phyloP scores from a whole-genome alignment of 2,797 vertebrate species.

The Acanthis flammea region DNA sequence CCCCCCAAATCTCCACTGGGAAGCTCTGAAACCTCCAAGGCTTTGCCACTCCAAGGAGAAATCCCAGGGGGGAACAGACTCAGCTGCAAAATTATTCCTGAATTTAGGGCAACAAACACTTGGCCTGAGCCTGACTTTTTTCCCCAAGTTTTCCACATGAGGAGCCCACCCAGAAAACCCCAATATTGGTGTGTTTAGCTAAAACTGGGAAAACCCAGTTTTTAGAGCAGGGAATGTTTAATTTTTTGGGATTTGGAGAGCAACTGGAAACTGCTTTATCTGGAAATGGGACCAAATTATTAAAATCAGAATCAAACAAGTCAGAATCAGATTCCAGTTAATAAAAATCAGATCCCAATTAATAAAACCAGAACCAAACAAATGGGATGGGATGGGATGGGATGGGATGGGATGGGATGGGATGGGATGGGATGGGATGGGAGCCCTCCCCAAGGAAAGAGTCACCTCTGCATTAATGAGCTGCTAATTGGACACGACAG shows the following conservation, averaged over 20 bases:
- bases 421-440: background rate
- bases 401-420: background rate
- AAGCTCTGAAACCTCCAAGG: background rate
- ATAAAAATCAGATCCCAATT: background rate
- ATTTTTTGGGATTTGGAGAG: background rate
- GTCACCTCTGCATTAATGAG: background rate
- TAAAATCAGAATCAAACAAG: background rate
- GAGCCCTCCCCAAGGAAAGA: background rate
- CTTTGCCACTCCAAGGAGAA: background rate
- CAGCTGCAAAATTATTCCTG: background rate
- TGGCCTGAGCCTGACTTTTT: background rate
- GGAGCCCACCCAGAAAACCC: background rate
- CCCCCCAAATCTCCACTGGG: fast-evolving
- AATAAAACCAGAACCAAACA: background rate
- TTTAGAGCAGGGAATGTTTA: background rate
- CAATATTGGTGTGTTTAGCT: background rate
- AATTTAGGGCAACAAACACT: background rate
- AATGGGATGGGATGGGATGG: background rate
- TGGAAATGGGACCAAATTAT: background rate
- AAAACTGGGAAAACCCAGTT: background rate
- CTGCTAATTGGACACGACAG: slow-evolving; percentile 8
- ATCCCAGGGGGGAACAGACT: background rate
- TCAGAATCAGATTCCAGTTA: background rate
- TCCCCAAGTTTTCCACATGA: background rate
- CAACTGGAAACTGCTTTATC: background rate